Evolutionary conservation across 2,113 vertebrate species (phyloP), one percentile per base, ranked within the genome.

Genomic region (Alethe diademata): DNA sequence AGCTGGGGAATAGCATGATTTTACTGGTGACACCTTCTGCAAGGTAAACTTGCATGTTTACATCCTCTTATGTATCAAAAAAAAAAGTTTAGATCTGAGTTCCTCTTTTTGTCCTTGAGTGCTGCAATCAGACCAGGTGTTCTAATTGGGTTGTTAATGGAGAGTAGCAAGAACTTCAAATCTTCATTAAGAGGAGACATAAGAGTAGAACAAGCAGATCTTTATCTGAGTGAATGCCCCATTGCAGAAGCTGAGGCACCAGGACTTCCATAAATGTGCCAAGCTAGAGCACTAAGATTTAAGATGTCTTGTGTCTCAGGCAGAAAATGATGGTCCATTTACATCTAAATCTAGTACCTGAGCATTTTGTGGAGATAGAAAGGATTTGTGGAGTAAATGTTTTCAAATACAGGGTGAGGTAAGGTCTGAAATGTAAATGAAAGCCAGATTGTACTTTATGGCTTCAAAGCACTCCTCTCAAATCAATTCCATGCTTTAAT

Each of bases 391-490:
- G 47, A 69, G 12, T 17, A 29, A 79, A 48, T 83, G 16, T 29
- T 76, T 58, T 58, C 38, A 76, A 82, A 38, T 29, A 26, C 6
- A 73, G 58, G 23, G 26, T 79, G 79, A 86, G 38, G 48, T 35
- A 28, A 93, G 42, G 38, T 47, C 82, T 95, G 78, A 83, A 85
- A 80, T 45, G 43, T 18, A 93, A 94, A 92, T 79, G 58, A 79
- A 85, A 69, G 58, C 29, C 22, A 47, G 35, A 57, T 53, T 75
- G 61, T 45, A 28, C 57, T 90, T 45, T 28, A 22, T 28, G 42
- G 58, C 58, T 83, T 80, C 78, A 72, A 85, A 91, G 53, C 0
- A 0, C 42, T 86, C 20, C 33, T 87, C 83, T 51, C 29, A 53
- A 73, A 91, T 79, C 45, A 70, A 28, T 93, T 85, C 64, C 5